Evolutionary conservation across 2,888 invertebrate genomes (phyloP), one percentile per base, ranked within the genome.

Genomic region (Pyrrhia umbra): DNA sequence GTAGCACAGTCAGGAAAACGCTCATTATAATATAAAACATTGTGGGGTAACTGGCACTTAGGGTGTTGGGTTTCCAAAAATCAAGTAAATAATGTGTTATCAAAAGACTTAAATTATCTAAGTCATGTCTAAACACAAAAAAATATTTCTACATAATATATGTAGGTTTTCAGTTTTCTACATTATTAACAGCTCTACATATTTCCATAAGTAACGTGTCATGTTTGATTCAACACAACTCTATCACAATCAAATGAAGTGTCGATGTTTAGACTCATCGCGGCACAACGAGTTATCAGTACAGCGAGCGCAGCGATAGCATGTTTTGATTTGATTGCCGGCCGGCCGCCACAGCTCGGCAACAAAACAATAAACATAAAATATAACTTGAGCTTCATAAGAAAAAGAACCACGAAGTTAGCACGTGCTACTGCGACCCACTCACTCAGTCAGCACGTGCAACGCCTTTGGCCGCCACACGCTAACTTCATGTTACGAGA

Each of bases 381-480:
- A 77, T 68, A 79, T 62, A 71, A 72, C 61, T 73, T 65, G 60
- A 68, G 56, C 68, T 70, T 59, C 68, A 85, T 79, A 70, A 69
- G 83, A 86, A 76, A 72, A 80, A 77, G 52, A 76, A 85, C 79
- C 90, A 92, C 88, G 89, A 83, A 75, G 68, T 60, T 60, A 76
- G 79, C 87, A 88, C 90, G 89, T 90, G 90, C 77, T 52, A 62
- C 57, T 60, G 40, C 57, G 75, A 68, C 68, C 71, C 88, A 88
- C 84, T 86, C 88, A 88, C 83, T 86, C 87, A 77, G 81, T 62
- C 77, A 83, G 77, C 86, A 85, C 89, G 90, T 90, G 85, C 71
- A 78, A 49, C 55, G 67, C 40, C 58, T 39, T 68, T 60, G 50
- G 25, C 40, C 40, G 64, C 64, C 71, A 75, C 68, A 49, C 61